These are phyloP conservation scores for Dynastes tityus DNA, from an alignment of 2,888 invertebrate species.

Conservation along the genomic window DNA sequence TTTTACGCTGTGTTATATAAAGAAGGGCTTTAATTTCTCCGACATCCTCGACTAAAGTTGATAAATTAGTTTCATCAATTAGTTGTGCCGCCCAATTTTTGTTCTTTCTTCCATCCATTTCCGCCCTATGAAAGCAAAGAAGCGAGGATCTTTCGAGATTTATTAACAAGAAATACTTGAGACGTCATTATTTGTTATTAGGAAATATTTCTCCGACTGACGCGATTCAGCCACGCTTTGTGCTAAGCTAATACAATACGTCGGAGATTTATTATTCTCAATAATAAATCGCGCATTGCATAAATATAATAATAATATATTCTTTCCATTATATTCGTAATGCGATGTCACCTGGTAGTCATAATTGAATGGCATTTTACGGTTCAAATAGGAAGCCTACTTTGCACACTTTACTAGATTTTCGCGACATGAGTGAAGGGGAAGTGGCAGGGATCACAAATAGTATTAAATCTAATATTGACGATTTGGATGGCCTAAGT, in stretches of 20 bases:
- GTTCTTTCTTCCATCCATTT: conserved; percentile 54
- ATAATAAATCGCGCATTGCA: neutral
- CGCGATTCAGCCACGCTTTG: conserved; percentile 16
- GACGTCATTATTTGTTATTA: conserved; percentile 52
- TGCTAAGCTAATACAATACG: conserved; percentile 24
- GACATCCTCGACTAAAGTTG: conserved; percentile 60
- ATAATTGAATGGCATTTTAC: too few relatives aligned
- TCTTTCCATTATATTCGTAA: too few relatives aligned
- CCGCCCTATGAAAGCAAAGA: conserved; percentile 50
- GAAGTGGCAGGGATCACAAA: too few relatives aligned
- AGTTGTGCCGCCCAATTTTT: conserved; percentile 58
- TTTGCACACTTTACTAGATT: too few relatives aligned
- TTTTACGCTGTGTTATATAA: conserved; percentile 57
- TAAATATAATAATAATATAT: neutral
- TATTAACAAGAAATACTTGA: conserved; percentile 52
- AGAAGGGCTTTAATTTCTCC: conserved; percentile 59
- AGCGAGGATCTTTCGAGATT: conserved; percentile 51
- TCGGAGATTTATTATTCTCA: conserved; percentile 23
- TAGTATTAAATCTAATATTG: too few relatives aligned
- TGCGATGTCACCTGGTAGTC: too few relatives aligned
- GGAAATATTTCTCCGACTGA: conserved; percentile 46
- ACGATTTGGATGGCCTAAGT: too few relatives aligned
- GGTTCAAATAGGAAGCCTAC: too few relatives aligned
- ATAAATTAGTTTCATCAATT: conserved; percentile 61
- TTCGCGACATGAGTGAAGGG: too few relatives aligned